Evolutionary conservation across 30 jellyfish, hydroid and myxozoan genomes (phyloP), one percentile per base, ranked within the genome.

Genomic region (Aurelia aurita): DNA sequence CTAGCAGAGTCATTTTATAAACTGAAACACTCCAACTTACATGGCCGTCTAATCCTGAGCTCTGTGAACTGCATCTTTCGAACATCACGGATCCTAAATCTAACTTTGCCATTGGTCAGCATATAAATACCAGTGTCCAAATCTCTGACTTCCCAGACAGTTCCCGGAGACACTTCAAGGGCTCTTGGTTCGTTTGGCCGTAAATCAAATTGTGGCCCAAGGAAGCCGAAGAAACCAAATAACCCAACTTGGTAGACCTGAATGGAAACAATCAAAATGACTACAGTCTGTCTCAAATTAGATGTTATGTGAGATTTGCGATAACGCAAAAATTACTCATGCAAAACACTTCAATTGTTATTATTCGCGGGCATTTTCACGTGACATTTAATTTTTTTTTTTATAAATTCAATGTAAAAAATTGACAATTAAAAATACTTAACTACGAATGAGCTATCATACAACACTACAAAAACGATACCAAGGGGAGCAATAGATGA

Each of bases 151-250:
- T 59, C 86, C 92, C 93, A 91, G 60, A 84, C 88, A 0, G 97
- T 49, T 2, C 90, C 82, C 68, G 97, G 92, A 16, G 73, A 58
- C 5, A 58, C 80, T 4, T 58, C 65, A 2, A 91, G 76, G 29
- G 93, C 74, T 69, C 87, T 58, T 53, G 96, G 97, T 26, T 91
- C 97, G 58, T 91, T 91, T 2, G 97, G 97, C 58, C 97, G 85
- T 16, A 91, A 53, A 46, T 72, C 87, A 55, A 91, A 91, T 58
- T 69, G 76, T 49, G 87, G 87, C 26, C 43, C 12, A 47, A 60
- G 29, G 29, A 55, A n/a, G 25, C 29, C 76, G 18, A 25, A 75
- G 75, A 75, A 35, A 19, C 72, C 72, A 19, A 75, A 58, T 9
- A 54, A 57, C 13, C 74, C 87, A 39, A 61, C 35, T 72, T 72